Base-by-base conservation (phyloP, 2,888 invertebrate genomes). In the Acleris emargana region DNA sequence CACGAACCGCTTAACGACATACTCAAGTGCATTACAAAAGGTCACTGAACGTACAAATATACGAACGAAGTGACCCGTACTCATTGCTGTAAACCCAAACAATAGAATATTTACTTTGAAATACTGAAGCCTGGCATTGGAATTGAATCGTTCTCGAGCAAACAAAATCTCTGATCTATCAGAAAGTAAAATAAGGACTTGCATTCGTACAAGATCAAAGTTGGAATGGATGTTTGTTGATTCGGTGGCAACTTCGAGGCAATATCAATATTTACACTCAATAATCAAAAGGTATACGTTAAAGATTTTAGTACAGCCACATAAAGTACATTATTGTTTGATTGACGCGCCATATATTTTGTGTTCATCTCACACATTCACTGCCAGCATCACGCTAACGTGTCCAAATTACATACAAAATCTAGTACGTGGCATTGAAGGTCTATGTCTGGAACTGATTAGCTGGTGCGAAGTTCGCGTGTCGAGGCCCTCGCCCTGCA, bases 381-480 rank as follows among this genome's bases (percentile, higher is more conserved):
- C 11, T 38, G 13, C 38, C 38, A 38, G 13, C 38, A 4, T 13
- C 13, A 38, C 38, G 38, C 3, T 38, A 1, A 38, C 3, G 38
- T 13, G 5, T 38, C 13, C 38, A 38, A 38, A 38, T 4, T 3
- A 38, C 13, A 13, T 38, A 38, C 5, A 38, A 38, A 38, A 38
- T 38, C 38, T 38, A 13, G 38, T 38, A 3, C 4, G 38, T 4
- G 38, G 38, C 38, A 38, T 38, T 38, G 38, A 38, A 38, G 13
- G 38, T 38, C 38, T 45, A 62, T 42, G 62, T 62, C 53, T 62
- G n/a, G 66, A 58, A 45, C 58, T 53, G 57, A 69, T 57, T 62
- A 61, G 55, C 58, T 74, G 77, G 75, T 74, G 76, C 75, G 73
- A 83, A 73, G 73, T 85, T 91, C 82, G 91, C 91, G 89, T 91